Conservation (phyloP, 1,140 invertebrate genomes). For the Thalassaphorura encarpata region DNA sequence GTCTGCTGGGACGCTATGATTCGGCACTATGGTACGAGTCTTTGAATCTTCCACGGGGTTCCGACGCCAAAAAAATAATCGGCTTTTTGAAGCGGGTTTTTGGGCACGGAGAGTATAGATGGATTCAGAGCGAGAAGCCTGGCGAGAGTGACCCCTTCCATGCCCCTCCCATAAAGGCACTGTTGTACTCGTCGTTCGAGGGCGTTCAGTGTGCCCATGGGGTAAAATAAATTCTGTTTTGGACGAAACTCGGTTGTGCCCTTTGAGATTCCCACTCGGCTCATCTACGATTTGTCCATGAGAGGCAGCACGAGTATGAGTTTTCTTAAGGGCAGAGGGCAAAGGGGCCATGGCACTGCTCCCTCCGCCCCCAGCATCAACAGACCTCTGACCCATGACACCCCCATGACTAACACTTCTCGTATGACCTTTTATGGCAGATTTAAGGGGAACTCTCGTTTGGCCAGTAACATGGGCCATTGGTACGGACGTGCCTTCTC, state of each 20-base stretch:
- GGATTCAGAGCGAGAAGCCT: slow-evolving; percentile 63
- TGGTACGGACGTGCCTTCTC: background rate
- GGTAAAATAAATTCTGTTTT: slow-evolving; percentile 79
- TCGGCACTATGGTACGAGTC: slow-evolving; percentile 63
- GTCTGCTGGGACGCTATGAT: slow-evolving; percentile 67
- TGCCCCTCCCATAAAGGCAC: slow-evolving; percentile 11
- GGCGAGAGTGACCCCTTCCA: slow-evolving; percentile 44
- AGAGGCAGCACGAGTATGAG: slow-evolving; percentile 72
- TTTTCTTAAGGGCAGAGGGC: slow-evolving; percentile 40
- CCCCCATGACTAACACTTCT: slow-evolving; percentile 66
- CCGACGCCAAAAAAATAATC: slow-evolving; percentile 35
- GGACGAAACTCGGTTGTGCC: slow-evolving; percentile 67
- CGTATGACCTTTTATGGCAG: slow-evolving; percentile 46
- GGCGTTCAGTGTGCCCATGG: slow-evolving; percentile 35
- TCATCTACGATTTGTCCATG: slow-evolving; percentile 68
- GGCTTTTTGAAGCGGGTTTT: slow-evolving; percentile 29
- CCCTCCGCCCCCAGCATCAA: slow-evolving; percentile 34
- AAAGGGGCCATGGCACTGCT: slow-evolving; percentile 5
- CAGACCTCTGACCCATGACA: slow-evolving; percentile 36
- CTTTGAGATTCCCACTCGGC: slow-evolving; percentile 39
- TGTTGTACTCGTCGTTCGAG: background rate
- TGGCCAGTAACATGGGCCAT: background rate
- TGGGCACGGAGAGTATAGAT: slow-evolving; percentile 73
- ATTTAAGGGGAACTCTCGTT: slow-evolving; percentile 4
- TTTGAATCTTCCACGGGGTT: slow-evolving; percentile 38